These are phyloP conservation scores for Glaucopsyche alexis DNA, from an alignment of 2,888 invertebrate genomes.

Conservation along the genomic window DNA sequence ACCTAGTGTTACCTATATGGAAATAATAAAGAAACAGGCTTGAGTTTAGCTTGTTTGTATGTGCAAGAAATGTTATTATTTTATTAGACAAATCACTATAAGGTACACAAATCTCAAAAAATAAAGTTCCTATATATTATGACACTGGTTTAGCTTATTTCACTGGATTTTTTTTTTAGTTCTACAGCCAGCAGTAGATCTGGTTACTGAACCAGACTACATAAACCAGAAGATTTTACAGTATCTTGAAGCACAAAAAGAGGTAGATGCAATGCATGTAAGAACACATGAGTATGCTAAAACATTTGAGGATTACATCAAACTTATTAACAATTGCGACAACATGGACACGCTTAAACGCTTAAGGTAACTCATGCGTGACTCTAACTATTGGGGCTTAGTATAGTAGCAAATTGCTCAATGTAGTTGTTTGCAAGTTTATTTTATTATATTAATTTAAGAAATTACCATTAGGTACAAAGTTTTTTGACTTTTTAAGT, in stretches of 20 bases:
- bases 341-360: conserved; percentile 91
- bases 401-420: neutral
- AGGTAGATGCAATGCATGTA: conserved; percentile 87
- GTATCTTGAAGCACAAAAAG: conserved; percentile 90
- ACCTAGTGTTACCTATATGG: too few relatives aligned
- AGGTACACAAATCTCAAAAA: too few relatives aligned
- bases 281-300: conserved; percentile 93
- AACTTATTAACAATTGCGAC: conserved; percentile 89
- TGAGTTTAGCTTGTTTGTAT: too few relatives aligned
- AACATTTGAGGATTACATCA: conserved; percentile 93
- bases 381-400: conserved; percentile 40
- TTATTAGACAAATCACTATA: too few relatives aligned
- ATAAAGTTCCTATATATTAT: too few relatives aligned
- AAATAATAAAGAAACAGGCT: too few relatives aligned
- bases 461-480: neutral
- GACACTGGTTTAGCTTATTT: too few relatives aligned
- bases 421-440: conserved; percentile 29
- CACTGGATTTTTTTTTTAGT: conserved; percentile 66
- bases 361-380: conserved; percentile 81
- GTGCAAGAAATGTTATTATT: too few relatives aligned
- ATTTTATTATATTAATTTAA: neutral
- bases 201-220: conserved; percentile 93
- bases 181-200: conserved; percentile 89
- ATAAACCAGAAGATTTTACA: conserved; percentile 92
- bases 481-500: too few relatives aligned